Evolutionary conservation across 2,888 invertebrate genomes (phyloP).

Genomic region (Ennomos quercinarius): DNA sequence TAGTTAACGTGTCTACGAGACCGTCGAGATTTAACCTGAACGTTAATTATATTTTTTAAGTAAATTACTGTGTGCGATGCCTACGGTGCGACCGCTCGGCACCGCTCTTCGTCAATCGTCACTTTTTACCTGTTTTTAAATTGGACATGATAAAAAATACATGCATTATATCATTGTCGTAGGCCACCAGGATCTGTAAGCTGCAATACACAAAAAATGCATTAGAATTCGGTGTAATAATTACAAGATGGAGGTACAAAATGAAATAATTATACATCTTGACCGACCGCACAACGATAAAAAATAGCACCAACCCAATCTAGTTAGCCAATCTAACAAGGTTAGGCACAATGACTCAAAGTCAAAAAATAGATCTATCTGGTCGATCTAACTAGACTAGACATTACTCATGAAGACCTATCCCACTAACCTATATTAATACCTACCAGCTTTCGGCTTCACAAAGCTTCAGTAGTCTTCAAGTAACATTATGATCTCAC

Average conservation of each 20-base stretch:
- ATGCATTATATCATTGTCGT: not conserved
- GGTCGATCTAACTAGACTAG: slow-evolving; percentile 4
- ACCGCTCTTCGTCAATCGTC: slow-evolving; percentile 8
- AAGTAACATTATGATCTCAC: slow-evolving; percentile 25
- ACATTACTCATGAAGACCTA: slow-evolving; percentile 7
- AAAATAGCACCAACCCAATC: slow-evolving; percentile 10
- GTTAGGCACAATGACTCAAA: slow-evolving; percentile 13
- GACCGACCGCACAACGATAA: slow-evolving; percentile 2
- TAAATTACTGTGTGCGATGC: slow-evolving; percentile 29
- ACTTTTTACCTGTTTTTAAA: slow-evolving; percentile 24
- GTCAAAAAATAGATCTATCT: slow-evolving; percentile 3
- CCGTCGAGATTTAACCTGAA: slow-evolving; percentile 36
- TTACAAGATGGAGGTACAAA: no score
- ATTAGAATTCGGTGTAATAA: not conserved
- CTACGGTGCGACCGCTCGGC: slow-evolving; percentile 16
- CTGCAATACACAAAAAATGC: not conserved
- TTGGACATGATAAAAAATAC: slow-evolving; percentile 5
- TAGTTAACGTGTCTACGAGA: slow-evolving; percentile 34
- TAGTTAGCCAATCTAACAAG: slow-evolving; percentile 10
- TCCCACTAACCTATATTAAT: slow-evolving; percentile 19
- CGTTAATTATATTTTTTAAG: slow-evolving; percentile 40
- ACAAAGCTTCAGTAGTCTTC: slow-evolving; percentile 11
- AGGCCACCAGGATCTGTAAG: not conserved
- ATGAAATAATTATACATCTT: no score
- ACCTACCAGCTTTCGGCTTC: slow-evolving; percentile 14